Base-by-base conservation (phyloP, 2,113 vertebrate species). In the Thunnus maccoyii region DNA sequence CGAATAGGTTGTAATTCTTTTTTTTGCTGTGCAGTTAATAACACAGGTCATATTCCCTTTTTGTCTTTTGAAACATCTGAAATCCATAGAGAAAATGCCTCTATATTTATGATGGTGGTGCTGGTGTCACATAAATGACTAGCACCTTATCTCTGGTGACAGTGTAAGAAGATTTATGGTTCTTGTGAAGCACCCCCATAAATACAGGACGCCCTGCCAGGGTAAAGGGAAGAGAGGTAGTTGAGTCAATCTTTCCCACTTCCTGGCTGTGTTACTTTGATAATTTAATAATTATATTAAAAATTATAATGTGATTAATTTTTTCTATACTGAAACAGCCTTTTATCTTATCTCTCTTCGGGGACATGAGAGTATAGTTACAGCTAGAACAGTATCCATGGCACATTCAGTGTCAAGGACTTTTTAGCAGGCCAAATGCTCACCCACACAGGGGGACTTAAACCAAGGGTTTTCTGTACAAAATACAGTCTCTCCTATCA, bases 71-170 rank as follows among this genome's bases (percentile, higher is more conserved):
- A 60, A 82, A 36, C 25, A 56, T 55, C 36, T 72, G 20, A 58
- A 80, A 76, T 78, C 52, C 27, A 74, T 18, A 51, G n/a, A 76
- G 51, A 84, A 80, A 67, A 79, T 46, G 48, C n/a, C 25, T 50
- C 50, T 60, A 15, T 79, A 87, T 89, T 85, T 85, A 88, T 62
- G 78, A 78, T 18, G 5, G 75, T 68, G 64, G 51, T 85, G 67
- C 58, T 57, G 15, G 13, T 82, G 88, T 74, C 78, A 76, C 77
- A 86, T 86, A 85, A 85, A 86, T 86, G 70, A 84, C 83, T 68
- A 51, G 60, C 27, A 69, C 69, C 86, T 86, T 91, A 90, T 91
- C 82, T 81, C 62, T 22, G 51, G 65, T n/a, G 44, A 88, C 78
- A 88, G 68, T 46, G 14, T 14, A 25, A 72, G 20, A 75, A 82